Evolutionary conservation across 2,888 invertebrate species (phyloP).

Genomic region (Dusona sp.): DNA sequence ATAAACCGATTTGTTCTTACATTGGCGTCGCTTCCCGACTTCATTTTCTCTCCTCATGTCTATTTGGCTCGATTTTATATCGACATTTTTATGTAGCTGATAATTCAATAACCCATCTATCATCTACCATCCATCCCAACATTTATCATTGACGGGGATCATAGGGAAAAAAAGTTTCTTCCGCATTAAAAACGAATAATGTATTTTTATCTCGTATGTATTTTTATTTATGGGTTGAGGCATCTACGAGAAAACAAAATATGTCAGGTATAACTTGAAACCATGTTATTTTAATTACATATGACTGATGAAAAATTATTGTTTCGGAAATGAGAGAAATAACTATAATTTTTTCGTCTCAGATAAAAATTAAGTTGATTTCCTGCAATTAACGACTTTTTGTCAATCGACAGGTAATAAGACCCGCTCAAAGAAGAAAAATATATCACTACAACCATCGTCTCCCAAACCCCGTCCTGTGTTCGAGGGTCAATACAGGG

Average conservation of each 20-base stretch:
- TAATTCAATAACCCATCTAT: constrained; percentile 2
- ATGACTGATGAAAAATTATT: not conserved
- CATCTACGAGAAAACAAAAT: not conserved
- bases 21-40: not conserved
- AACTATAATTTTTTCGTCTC: not conserved
- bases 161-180: not conserved
- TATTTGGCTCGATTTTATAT: constrained; percentile 46
- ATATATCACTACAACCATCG: not conserved
- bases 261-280: no score
- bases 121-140: not conserved
- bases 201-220: not conserved
- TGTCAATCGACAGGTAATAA: not conserved
- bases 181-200: not conserved
- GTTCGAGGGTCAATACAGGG: not conserved
- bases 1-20: constrained; percentile 42
- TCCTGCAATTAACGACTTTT: not conserved
- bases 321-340: not conserved
- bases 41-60: not conserved
- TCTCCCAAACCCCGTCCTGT: not conserved
- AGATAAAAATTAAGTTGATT: not conserved
- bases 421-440: not conserved
- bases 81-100: constrained; percentile 44
- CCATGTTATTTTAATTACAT: no score
- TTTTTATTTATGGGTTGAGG: no score
- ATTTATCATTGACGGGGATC: not conserved